Conservation (phyloP, 2,113 vertebrate species). For the Strix uralensis region DNA sequence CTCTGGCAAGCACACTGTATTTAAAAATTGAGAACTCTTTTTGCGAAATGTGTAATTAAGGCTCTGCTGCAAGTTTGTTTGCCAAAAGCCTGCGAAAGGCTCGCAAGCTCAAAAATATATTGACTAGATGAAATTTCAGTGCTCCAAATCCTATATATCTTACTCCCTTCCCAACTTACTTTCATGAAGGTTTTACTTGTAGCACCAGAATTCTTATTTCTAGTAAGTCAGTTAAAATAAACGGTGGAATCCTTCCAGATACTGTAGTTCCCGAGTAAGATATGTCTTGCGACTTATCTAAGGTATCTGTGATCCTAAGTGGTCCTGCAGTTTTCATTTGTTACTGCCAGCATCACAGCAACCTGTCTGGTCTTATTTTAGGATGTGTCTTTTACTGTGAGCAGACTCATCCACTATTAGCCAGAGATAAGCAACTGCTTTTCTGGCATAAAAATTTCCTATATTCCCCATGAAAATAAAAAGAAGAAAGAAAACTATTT, state of each 20-base stretch:
- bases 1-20: not conserved
- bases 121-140: not conserved
- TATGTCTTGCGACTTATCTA: not conserved
- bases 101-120: slow-evolving; percentile 19
- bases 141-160: not conserved
- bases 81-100: not conserved
- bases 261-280: not conserved
- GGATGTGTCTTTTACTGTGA: not conserved
- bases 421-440: not conserved
- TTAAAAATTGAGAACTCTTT: slow-evolving; percentile 34
- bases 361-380: not conserved
- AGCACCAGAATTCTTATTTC: not conserved
- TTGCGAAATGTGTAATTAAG: slow-evolving; percentile 23
- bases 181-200: not conserved
- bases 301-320: not conserved
- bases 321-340: not conserved
- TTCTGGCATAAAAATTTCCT: not conserved
- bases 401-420: not conserved
- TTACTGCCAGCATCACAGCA: not conserved
- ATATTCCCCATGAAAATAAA: not conserved
- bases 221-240: slow-evolving; percentile 23
- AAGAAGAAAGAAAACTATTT: not conserved
- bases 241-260: not conserved
- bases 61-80: not conserved
- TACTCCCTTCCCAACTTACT: not conserved